Percentiles rank a stretch among this genome's conserved stretches.
These are phyloP conservation scores for Tragelaphus scriptus DNA, from an alignment of 2,113 vertebrate species.

Conservation along the genomic window DNA sequence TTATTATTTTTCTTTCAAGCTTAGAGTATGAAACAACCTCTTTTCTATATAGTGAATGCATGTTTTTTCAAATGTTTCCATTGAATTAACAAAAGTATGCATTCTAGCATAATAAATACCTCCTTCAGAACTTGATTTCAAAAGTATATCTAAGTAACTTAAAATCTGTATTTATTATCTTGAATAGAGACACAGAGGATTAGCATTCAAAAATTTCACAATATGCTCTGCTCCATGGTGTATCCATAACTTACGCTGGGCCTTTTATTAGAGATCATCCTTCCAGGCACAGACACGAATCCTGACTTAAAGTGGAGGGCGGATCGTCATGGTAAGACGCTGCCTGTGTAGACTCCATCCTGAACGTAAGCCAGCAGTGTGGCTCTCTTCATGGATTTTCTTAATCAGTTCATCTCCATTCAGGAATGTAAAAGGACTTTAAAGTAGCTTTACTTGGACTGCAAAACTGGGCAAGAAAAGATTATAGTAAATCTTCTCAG, in stretches of 20 bases:
- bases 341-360: conserved; percentile 35
- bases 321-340: conserved; percentile 40
- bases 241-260: conserved; percentile 43
- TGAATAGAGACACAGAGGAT: conserved; percentile 50
- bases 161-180: conserved; percentile 62
- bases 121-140: conserved; percentile 51
- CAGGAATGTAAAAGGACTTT: conserved; percentile 73
- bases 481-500: conserved; percentile 72
- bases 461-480: conserved; percentile 73
- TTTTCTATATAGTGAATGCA: conserved; percentile 37
- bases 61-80: conserved; percentile 32
- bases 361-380: conserved; percentile 47
- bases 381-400: conserved; percentile 60
- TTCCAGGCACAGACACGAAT: conserved; percentile 49
- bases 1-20: conserved; percentile 21
- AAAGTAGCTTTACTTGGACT: conserved; percentile 72
- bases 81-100: conserved; percentile 39
- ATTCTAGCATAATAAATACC: conserved; percentile 56
- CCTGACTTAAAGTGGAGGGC: neutral
- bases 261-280: conserved; percentile 57
- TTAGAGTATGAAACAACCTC: neutral
- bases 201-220: conserved; percentile 52
- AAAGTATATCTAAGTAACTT: conserved; percentile 52
- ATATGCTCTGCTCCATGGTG: neutral
- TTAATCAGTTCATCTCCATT: conserved; percentile 75